Percentiles rank a stretch among this genome's conserved stretches.
phyloP scores from a whole-genome alignment of 2,113 vertebrate species.

The Psilopogon haemacephalus region DNA sequence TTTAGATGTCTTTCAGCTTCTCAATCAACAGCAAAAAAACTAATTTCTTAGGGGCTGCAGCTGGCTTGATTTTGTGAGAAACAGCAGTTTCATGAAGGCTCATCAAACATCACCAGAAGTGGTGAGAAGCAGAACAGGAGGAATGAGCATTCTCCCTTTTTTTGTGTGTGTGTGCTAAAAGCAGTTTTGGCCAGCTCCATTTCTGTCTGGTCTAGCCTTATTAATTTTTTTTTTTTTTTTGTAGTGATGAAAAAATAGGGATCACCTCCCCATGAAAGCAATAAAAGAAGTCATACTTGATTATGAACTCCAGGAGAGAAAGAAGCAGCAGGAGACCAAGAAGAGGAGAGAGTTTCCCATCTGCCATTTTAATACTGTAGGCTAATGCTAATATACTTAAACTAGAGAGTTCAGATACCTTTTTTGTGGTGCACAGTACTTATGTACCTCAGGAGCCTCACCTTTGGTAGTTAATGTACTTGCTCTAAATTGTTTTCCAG shows the following conservation, averaged over 20 bases:
- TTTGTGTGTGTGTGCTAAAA: not conserved
- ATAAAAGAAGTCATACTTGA: not conserved
- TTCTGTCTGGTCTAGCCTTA: not conserved
- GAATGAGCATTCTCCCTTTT: not conserved
- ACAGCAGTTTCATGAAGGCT: not conserved
- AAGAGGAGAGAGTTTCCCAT: not conserved
- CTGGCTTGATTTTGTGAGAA: not conserved
- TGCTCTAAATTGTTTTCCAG: not conserved
- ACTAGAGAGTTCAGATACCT: not conserved
- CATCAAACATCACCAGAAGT: not conserved
- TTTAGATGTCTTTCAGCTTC: not conserved
- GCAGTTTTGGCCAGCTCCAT: not conserved
- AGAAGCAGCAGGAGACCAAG: not conserved
- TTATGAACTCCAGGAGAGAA: not conserved
- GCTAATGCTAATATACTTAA: not conserved
- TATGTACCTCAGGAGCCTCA: not conserved
- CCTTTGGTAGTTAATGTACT: not conserved
- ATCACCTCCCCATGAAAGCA: not conserved
- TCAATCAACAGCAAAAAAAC: not conserved
- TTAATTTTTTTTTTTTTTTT: not conserved
- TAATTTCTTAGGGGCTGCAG: not conserved
- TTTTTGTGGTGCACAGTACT: not conserved
- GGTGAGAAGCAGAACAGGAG: not conserved
- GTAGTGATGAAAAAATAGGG: not conserved
- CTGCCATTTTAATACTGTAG: not conserved